Base-by-base conservation (phyloP, 2,113 vertebrate genomes). In the Tupaia chinensis region DNA sequence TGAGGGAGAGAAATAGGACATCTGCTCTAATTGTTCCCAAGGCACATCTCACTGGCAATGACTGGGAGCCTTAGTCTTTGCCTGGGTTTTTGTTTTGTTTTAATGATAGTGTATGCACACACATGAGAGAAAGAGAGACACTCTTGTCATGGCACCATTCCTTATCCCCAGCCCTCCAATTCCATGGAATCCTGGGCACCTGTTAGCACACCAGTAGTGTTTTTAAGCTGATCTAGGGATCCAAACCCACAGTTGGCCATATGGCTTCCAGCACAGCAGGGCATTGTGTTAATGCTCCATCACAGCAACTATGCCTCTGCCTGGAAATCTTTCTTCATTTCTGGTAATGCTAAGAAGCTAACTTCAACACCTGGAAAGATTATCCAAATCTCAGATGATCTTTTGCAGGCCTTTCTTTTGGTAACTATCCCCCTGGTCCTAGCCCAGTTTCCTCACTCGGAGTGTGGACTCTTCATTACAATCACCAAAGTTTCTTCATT, bases 251-350 rank as follows among this genome's bases (percentile, higher is more conserved):
- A 44, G 44, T 44, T 5, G 44, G 44, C 44, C 44, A 44, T 44
- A 44, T 44, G 44, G 44, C 44, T 44, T 44, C 44, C 44, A 44
- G 44, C 44, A 44, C 44, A 44, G 44, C 44, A 44, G 44, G 44
- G 44, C 44, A 44, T 3, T 44, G 44, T 44, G 44, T 44, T 44
- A 44, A 44, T 44, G 44, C 44, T 44, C 44, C 44, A 44, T 44
- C 44, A 44, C 44, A 5, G 44, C 44, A 44, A 44, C 44, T 44
- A 44, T 8, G 3, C 25, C 27, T 94, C 95, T 74, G 32, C 73
- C 61, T 68, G 60, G 78, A 94, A 86, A 22, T 86, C 74, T 79
- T 68, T 65, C 86, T 82, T 91, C 56, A 65, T 69, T 91, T 92
- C 56, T 17, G 85, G 68, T 85, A 89, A 76, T 9, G 44, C 53